These are phyloP conservation scores for Sinopyrophorus schimmeli DNA, from an alignment of 2,888 invertebrate species.

Conservation along the genomic window DNA sequence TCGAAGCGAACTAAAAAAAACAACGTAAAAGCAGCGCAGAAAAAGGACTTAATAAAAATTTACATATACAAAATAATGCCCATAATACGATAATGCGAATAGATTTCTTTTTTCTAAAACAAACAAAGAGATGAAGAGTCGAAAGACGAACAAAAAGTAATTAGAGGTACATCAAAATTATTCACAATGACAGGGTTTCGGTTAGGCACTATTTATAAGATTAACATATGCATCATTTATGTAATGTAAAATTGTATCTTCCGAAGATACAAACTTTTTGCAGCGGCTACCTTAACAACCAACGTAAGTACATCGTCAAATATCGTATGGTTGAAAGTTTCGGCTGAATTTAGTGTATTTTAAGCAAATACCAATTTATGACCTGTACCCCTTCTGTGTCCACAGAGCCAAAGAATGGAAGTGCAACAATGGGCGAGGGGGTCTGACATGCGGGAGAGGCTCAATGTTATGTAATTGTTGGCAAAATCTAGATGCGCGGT, in stretches of 20 bases:
- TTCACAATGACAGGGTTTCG: conserved; percentile 38
- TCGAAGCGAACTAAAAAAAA: conserved; percentile 15
- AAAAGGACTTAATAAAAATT: conserved; percentile 26
- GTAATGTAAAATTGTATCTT: conserved; percentile 30
- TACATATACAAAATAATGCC: conserved; percentile 37
- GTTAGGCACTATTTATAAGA: conserved; percentile 50
- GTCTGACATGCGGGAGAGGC: conserved; percentile 27
- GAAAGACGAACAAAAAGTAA: too few relatives aligned
- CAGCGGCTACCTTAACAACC: conserved; percentile 38
- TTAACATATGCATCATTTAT: conserved; percentile 41
- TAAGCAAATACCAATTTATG: conserved; percentile 18
- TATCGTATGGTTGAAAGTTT: conserved; percentile 31
- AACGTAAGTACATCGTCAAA: conserved; percentile 37
- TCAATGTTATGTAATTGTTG: conserved; percentile 20
- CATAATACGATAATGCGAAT: too few relatives aligned
- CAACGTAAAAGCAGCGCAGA: too few relatives aligned
- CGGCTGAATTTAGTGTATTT: conserved; percentile 25
- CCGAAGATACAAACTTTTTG: conserved; percentile 33
- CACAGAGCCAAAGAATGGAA: conserved; percentile 16
- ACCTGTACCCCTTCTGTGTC: conserved; percentile 25
- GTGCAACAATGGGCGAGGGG: conserved; percentile 21
- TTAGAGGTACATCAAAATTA: conserved; percentile 30
- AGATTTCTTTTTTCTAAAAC: too few relatives aligned
- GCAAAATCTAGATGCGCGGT: conserved; percentile 28
- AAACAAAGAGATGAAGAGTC: too few relatives aligned